Percentiles rank a stretch among this genome's conserved stretches.
These are phyloP conservation scores for Papilio polyxenes DNA, from an alignment of 1,140 invertebrate genomes.

Conservation along the genomic window DNA sequence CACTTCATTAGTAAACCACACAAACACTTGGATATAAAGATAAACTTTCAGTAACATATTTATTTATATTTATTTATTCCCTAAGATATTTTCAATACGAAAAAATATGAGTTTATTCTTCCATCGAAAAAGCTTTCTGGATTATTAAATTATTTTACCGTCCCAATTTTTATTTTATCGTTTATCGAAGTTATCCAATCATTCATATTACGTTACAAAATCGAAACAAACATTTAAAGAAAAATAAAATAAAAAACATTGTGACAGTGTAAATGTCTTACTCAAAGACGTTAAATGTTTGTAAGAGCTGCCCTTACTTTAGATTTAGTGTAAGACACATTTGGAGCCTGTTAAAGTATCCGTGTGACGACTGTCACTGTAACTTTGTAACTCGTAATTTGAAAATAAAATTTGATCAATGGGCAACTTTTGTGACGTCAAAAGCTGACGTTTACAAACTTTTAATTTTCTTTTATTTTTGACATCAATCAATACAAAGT, in stretches of 20 bases:
- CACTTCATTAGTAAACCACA: background rate
- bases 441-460: background rate
- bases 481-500: background rate
- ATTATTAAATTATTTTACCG: background rate
- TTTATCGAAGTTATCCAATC: no score
- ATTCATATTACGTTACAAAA: no score
- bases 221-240: no score
- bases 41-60: background rate
- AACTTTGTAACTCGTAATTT: background rate
- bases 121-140: background rate
- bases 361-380: no score
- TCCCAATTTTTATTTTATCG: background rate
- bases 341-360: no score
- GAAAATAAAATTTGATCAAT: background rate
- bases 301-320: no score
- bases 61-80: background rate
- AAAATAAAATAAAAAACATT: no score
- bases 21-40: background rate
- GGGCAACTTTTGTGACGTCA: background rate
- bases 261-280: no score
- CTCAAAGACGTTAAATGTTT: no score
- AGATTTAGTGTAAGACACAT: no score
- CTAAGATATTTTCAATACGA: background rate
- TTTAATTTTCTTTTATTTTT: background rate
- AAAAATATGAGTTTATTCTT: background rate